Evolutionary conservation across 2,797 vertebrate species (phyloP), one percentile per base, ranked within the genome.

Genomic region (Chaetophractus vellerosus): DNA sequence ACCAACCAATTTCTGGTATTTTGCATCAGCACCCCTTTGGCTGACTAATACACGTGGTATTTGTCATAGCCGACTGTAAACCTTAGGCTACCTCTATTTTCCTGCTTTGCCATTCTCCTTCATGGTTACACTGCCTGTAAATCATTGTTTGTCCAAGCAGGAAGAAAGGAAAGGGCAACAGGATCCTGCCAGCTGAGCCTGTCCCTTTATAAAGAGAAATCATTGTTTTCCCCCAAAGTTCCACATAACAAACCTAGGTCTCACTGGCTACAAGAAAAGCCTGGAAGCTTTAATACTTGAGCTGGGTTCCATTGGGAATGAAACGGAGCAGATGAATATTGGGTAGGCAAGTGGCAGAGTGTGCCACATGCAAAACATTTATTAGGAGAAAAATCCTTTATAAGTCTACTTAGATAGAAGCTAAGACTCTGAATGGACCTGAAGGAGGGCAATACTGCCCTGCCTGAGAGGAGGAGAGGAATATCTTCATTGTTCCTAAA

Each of bases 311-410:
- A 45, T 10, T 45, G 45, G 45, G 45, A 45, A 45, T 45, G 45
- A 10, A 45, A 45, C 8, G 45, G 45, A 45, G 45, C 45, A 45
- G 45, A 45, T 45, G 45, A 45, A 10, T 45, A 45, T 45, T 45
- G 45, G 10, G 45, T 45, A 45, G 45, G 45, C 45, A 45, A 45
- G 45, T 45, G n/a, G 18, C 59, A 90, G 64, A 85, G 41, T 41
- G 28, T 61, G 38, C 16, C 59, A 66, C 28, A 74, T 36, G 31
- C 9, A 52, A 84, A 91, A 94, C 59, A 66, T 45, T 74, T 79
- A 84, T 48, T 79, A 88, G 64, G 88, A 78, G 79, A 26, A 83
- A 88, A 93, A 78, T 28, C 83, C 71, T 64, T 88, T 6, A 38
- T 72, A 63, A 78, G 45, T 91, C 41, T 78, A 45, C 9, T 45